Percentiles rank a stretch among this genome's conserved stretches.
These are phyloP conservation scores for Teleogryllus oceanicus DNA, from an alignment of 2,888 invertebrate genomes.

Conservation along the genomic window DNA sequence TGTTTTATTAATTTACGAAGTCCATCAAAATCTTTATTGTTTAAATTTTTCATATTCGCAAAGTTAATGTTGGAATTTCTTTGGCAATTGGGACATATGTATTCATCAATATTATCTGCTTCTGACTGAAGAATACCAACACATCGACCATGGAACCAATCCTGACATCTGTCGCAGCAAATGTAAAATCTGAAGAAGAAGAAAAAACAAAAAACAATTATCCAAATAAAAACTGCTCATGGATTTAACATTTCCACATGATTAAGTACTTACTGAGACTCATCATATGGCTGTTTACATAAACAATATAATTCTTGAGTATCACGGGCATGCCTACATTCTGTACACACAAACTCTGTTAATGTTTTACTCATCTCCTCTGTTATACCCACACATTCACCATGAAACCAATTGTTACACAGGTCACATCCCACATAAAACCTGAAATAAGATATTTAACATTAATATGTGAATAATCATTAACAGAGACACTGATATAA, in stretches of 20 bases:
- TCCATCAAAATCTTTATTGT: slow-evolving; percentile 74
- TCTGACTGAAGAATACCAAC: slow-evolving; percentile 92
- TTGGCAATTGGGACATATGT: slow-evolving; percentile 94
- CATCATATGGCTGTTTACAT: slow-evolving; percentile 94
- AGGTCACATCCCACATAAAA: slow-evolving; percentile 97
- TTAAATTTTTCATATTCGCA: slow-evolving; percentile 84
- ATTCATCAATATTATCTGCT: slow-evolving; percentile 92
- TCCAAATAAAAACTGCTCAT: background rate
- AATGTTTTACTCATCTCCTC: slow-evolving; percentile 87
- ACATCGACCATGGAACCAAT: slow-evolving; percentile 98
- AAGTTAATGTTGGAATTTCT: slow-evolving; percentile 83
- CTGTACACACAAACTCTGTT: slow-evolving; percentile 84
- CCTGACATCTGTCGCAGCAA: slow-evolving; percentile 97
- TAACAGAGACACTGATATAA: slow-evolving; percentile 23
- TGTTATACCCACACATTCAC: slow-evolving; percentile 90
- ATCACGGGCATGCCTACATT: slow-evolving; percentile 80
- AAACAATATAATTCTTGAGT: slow-evolving; percentile 93
- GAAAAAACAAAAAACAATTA: slow-evolving; percentile 27
- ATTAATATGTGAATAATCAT: slow-evolving; percentile 12
- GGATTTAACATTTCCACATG: background rate
- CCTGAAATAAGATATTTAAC: slow-evolving; percentile 49
- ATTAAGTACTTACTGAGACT: slow-evolving; percentile 75
- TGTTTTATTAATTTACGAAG: slow-evolving; percentile 83
- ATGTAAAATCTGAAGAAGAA: slow-evolving; percentile 84
- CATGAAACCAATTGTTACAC: slow-evolving; percentile 99